Evolutionary conservation across 2,797 vertebrate species (phyloP).

Genomic region (Emydoidea blandingii): DNA sequence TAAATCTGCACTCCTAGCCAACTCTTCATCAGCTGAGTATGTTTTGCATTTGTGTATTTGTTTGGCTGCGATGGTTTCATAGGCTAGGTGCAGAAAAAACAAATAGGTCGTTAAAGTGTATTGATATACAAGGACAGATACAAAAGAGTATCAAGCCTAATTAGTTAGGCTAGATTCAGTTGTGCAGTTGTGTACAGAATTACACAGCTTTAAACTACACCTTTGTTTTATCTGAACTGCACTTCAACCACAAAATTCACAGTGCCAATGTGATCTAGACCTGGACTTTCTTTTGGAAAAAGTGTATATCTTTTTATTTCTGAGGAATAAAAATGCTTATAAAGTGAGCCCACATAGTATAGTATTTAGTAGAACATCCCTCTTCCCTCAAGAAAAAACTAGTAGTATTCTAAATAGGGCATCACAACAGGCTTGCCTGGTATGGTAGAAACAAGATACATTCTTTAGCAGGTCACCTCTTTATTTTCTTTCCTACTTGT

Average conservation of each 20-base stretch:
- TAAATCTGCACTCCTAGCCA: neutral
- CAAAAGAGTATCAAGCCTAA: neutral
- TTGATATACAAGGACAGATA: neutral
- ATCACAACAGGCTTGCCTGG: neutral
- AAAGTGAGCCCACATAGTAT: neutral
- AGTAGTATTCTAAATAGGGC: neutral
- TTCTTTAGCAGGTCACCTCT: neutral
- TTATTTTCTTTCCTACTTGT: neutral
- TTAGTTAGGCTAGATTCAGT: neutral
- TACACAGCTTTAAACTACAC: neutral
- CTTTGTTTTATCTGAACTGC: neutral
- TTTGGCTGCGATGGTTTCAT: neutral
- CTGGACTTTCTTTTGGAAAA: neutral
- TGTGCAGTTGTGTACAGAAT: neutral
- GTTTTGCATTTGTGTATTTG: neutral
- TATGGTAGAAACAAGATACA: neutral
- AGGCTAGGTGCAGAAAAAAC: neutral
- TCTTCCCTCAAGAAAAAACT: neutral
- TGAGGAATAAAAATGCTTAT: neutral
- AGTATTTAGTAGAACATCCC: neutral
- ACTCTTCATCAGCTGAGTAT: neutral
- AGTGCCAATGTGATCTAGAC: neutral
- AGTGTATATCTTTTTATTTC: neutral
- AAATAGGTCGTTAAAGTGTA: constrained; percentile 24
- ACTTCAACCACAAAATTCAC: neutral